Conservation (phyloP, 2,113 vertebrate genomes). For the Anhinga anhinga region DNA sequence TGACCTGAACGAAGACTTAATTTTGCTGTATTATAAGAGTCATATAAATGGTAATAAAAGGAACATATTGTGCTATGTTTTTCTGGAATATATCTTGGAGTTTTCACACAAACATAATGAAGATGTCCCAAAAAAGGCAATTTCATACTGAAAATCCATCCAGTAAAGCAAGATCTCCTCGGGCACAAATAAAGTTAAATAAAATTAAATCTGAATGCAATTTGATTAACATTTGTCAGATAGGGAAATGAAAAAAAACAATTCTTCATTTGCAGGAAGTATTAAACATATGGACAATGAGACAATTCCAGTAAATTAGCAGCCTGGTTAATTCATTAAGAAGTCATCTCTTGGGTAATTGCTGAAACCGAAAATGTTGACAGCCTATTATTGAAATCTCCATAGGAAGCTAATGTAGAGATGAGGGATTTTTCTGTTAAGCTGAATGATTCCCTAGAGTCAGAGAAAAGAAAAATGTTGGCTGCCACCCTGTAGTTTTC, state of each 20-base stretch:
- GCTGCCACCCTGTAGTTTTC: neutral
- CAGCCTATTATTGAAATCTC: slow-evolving; percentile 21
- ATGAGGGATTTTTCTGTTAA: slow-evolving; percentile 27
- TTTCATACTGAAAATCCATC: neutral
- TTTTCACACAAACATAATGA: neutral
- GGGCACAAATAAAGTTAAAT: neutral
- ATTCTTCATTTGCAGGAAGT: neutral
- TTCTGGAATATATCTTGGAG: neutral
- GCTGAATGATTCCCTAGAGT: neutral
- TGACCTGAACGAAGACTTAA: neutral
- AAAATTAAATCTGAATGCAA: neutral
- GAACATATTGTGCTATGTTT: neutral
- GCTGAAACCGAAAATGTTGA: slow-evolving; percentile 32
- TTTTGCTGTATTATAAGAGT: neutral
- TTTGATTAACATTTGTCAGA: slow-evolving; percentile 22
- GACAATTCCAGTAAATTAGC: slow-evolving; percentile 29
- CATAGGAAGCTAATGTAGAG: neutral
- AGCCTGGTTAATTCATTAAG: slow-evolving; percentile 39
- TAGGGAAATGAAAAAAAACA: neutral
- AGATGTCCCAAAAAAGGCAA: neutral
- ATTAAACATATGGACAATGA: neutral
- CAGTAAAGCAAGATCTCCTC: neutral
- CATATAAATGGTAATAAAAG: neutral
- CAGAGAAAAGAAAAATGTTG: neutral
- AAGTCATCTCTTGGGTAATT: slow-evolving; percentile 33